A percentile compares a stretch with the other conserved stretches of the same genome.
Conservation (phyloP, 2,888 invertebrate species). For the Aelia acuminata region DNA sequence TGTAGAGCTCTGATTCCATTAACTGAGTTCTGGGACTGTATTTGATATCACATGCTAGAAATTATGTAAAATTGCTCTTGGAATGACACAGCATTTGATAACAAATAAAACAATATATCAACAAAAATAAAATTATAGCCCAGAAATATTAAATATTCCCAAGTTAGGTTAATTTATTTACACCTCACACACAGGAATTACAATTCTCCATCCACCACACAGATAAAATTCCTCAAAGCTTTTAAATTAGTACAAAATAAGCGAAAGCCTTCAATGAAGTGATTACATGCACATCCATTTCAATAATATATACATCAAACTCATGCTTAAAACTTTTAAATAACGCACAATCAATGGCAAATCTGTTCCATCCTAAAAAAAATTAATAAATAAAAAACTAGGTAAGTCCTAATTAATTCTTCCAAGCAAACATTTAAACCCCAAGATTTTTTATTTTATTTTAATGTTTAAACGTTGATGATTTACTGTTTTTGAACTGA, state of each 20-base stretch:
- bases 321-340: not conserved
- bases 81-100: not conserved
- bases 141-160: not conserved
- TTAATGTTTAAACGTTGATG: not conserved
- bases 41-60: not conserved
- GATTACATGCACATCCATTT: not conserved
- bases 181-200: not conserved
- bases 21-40: not conserved
- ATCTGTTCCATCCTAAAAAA: not conserved
- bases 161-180: not conserved
- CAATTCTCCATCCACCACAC: not conserved
- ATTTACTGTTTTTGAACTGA: not conserved
- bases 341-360: not conserved
- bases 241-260: constrained; percentile 8
- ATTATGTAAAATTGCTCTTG: not conserved
- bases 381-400: not conserved
- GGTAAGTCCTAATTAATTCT: no score
- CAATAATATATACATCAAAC: not conserved
- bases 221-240: not conserved
- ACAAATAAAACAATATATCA: not conserved
- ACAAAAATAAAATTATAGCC: not conserved
- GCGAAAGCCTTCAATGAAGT: not conserved
- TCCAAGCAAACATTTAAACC: not conserved
- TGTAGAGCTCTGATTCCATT: not conserved
- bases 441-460: not conserved